Evolutionary conservation across 2,888 invertebrate genomes (phyloP), one percentile per base, ranked within the genome.

Genomic region (Lepetodrilus schrolli): DNA sequence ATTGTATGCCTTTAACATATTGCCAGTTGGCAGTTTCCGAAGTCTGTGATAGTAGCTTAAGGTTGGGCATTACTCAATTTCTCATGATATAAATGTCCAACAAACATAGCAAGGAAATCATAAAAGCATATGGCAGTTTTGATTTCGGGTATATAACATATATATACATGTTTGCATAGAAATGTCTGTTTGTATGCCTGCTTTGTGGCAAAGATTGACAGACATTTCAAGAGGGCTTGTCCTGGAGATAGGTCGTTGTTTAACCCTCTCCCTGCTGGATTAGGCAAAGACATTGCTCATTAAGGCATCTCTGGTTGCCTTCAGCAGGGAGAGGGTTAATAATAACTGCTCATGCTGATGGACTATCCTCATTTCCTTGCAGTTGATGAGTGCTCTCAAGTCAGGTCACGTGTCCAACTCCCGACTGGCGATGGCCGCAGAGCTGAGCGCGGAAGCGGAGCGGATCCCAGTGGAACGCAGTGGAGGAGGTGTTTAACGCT

Each of bases 301-400:
- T n/a, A n/a, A n/a, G n/a, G n/a, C n/a, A n/a, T n/a, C n/a, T n/a
- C n/a, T n/a, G n/a, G n/a, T n/a, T n/a, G n/a, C n/a, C n/a, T n/a
- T n/a, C n/a, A n/a, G n/a, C n/a, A n/a, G n/a, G n/a, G n/a, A n/a
- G n/a, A n/a, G 17, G 47, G 2, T 47, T 17, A 47, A 3, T 7
- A 47, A 47, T 13, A 47, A 47, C 2, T 51, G 4, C 30, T 10
- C 26, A 1, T 10, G 4, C 26, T 21, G 10, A 51, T 21, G 51
- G 26, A 1, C 51, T 50, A 17, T 34, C 37, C 50, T 7, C 36
- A 8, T 70, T 65, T 90, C 26, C 36, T 81, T 90, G 74, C 88
- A 99, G 98, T 95, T 99, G 95, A 99, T 99, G 97, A 97, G 97
- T 13, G 98, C 98, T 7, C 94, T 99, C 84, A 99, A 99, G 91